Conservation (phyloP, 2,797 vertebrate species). For the Cercopithecus neglectus region DNA sequence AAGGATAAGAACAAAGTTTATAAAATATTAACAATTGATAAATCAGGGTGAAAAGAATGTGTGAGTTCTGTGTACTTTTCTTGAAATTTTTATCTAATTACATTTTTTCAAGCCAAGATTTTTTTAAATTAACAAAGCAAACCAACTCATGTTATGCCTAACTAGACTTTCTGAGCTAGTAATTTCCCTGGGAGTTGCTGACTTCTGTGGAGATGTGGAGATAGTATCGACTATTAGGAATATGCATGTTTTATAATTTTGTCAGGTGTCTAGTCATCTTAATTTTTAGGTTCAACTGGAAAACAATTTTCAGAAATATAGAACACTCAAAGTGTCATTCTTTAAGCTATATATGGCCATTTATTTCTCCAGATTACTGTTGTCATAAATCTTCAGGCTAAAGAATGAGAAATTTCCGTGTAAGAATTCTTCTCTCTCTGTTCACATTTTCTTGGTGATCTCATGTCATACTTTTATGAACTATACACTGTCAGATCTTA, state of each 20-base stretch:
- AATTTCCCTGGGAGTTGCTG: background rate
- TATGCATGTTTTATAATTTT: background rate
- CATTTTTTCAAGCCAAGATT: background rate
- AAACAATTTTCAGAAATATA: background rate
- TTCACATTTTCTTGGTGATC: background rate
- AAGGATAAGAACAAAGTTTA: background rate
- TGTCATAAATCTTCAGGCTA: background rate
- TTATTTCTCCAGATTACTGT: background rate
- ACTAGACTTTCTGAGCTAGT: background rate
- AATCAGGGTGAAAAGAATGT: background rate
- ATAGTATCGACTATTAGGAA: background rate
- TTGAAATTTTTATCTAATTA: background rate
- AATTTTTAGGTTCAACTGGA: background rate
- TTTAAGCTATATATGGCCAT: background rate
- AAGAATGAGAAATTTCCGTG: background rate
- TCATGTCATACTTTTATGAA: background rate
- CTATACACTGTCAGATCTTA: background rate
- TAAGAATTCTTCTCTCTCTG: background rate
- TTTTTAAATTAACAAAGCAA: background rate
- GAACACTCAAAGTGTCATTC: background rate
- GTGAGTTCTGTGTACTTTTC: background rate
- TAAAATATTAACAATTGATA: background rate
- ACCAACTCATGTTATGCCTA: background rate
- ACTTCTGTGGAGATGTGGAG: background rate
- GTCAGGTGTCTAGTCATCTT: background rate